Base-by-base conservation (phyloP, 2,797 vertebrate species). In the Bradypodion ventrale region DNA sequence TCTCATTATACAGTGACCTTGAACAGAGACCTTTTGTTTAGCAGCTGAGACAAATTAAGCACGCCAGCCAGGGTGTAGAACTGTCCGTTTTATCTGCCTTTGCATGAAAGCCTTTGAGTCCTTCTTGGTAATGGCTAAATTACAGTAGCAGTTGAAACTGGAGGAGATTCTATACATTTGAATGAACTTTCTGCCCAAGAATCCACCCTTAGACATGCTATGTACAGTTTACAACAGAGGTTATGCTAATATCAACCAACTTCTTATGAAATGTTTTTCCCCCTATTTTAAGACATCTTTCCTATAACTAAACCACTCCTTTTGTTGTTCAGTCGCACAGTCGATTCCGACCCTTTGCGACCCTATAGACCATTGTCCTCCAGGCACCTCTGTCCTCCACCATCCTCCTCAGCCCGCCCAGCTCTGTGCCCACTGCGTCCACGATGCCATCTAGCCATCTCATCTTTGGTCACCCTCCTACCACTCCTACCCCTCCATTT, bases 11-110 rank as follows among this genome's bases (percentile, higher is more conserved):
- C 92, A 86, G 88, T 93, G 94, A 93, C 90, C 92, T 94, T 76
- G 89, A 92, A 95, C 91, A 97, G 94, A 95, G 94, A 95, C 77
- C 94, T 97, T 97, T 97, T 97, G 96, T 97, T 96, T 93, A 89
- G 92, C 86, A 93, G 84, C 87, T 92, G 85, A 88, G 85, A 93
- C 93, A 94, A 94, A 95, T 88, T 94, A 89, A 93, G 91, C 90
- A 91, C 90, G 89, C 93, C 94, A 96, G 93, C 91, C 92, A 91
- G 90, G 90, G 80, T 95, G 85, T 93, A 85, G 89, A 95, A 94
- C 93, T 95, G 93, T 92, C 92, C 89, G 83, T 69, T 84, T 94
- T 84, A 92, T 94, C 93, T 94, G 59, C 72, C 90, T 94, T 69
- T 83, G 65, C 85, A 73, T 91, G 85, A 94, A 95, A 94, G 91